Conservation (phyloP, 1,140 invertebrate species). For the Anastrepha ludens region DNA sequence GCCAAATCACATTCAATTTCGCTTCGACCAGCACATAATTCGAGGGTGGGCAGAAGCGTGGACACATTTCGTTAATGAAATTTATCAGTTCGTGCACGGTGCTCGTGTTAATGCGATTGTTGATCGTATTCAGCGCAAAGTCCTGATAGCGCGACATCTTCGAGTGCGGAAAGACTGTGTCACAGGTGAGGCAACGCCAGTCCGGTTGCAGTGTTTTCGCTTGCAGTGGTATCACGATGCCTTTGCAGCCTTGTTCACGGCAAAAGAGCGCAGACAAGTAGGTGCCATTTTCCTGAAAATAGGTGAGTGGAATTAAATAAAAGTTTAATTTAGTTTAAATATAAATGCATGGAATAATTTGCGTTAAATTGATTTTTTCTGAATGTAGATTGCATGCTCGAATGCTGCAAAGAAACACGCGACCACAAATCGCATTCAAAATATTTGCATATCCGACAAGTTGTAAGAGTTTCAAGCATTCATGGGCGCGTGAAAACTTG, state of each 20-base stretch:
- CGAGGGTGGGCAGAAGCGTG: slow-evolving; percentile 70
- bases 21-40: slow-evolving; percentile 72
- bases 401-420: background rate
- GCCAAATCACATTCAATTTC: slow-evolving; percentile 72
- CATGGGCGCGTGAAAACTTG: too few relatives aligned
- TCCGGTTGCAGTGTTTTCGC: slow-evolving; percentile 69
- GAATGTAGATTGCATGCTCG: too few relatives aligned
- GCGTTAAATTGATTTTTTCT: too few relatives aligned
- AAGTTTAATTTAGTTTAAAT: background rate
- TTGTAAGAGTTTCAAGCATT: too few relatives aligned
- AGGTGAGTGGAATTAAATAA: background rate
- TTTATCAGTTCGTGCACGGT: slow-evolving; percentile 70
- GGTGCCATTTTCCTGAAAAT: slow-evolving; percentile 69
- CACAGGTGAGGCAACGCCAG: slow-evolving; percentile 70
- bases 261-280: slow-evolving; percentile 70
- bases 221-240: slow-evolving; percentile 70
- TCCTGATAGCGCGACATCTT: slow-evolving; percentile 72
- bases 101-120: slow-evolving; percentile 70
- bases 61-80: slow-evolving; percentile 71
- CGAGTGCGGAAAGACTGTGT: slow-evolving; percentile 67
- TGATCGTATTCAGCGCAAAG: slow-evolving; percentile 71
- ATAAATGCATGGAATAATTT: background rate
- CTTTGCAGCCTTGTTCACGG: slow-evolving; percentile 69
- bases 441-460: background rate
- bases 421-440: background rate